A percentile compares a stretch with the other conserved stretches of the same genome.
Evolutionary conservation across 2,888 invertebrate genomes (phyloP).

Genomic region (Pyrgus malvae): DNA sequence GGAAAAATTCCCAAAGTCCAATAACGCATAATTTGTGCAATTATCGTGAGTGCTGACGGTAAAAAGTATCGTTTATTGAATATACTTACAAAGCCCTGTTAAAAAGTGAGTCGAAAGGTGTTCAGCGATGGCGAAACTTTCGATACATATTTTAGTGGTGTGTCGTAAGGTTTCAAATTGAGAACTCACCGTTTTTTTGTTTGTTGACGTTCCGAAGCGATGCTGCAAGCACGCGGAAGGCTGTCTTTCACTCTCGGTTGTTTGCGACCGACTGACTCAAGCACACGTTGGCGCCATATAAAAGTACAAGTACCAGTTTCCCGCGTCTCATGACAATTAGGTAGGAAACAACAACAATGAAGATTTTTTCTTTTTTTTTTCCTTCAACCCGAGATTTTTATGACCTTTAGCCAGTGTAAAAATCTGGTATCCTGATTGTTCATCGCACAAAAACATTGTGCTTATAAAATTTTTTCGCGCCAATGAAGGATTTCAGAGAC

Average conservation of each 20-base stretch:
- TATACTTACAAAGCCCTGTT: background rate
- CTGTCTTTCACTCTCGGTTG: constrained; percentile 3
- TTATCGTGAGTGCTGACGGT: background rate
- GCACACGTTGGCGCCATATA: background rate
- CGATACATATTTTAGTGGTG: constrained; percentile 13
- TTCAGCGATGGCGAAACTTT: constrained; percentile 4
- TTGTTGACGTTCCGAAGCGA: constrained; percentile 10
- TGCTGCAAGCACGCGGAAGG: background rate
- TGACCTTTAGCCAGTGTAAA: too few relatives aligned
- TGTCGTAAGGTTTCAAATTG: constrained; percentile 1
- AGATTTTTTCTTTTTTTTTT: background rate
- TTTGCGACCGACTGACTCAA: constrained; percentile 10
- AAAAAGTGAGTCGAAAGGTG: background rate
- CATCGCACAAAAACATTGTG: too few relatives aligned
- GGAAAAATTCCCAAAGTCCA: background rate
- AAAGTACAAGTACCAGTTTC: constrained; percentile 10
- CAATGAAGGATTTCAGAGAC: too few relatives aligned
- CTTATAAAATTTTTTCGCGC: too few relatives aligned
- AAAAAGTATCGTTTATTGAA: background rate
- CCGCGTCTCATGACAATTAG: background rate
- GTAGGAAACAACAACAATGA: background rate
- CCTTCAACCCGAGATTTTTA: too few relatives aligned
- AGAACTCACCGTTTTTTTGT: constrained; percentile 20
- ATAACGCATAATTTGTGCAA: background rate
- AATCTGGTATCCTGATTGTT: too few relatives aligned